These are phyloP conservation scores for Kuschelorhynchus macadamiae DNA, from an alignment of 2,888 invertebrate genomes.

Conservation along the genomic window DNA sequence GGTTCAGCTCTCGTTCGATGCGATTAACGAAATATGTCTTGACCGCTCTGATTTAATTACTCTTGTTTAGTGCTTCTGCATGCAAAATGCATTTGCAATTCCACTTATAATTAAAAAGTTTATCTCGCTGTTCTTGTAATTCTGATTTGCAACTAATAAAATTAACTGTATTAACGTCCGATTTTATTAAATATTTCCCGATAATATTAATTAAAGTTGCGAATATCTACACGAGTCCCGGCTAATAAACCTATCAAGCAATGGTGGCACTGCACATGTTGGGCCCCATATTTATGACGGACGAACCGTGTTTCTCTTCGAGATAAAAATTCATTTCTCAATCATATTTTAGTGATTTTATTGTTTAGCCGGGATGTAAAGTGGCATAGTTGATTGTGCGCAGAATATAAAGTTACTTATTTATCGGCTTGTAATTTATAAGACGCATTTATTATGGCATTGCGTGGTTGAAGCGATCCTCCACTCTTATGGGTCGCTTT, in stretches of 20 bases:
- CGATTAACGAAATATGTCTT: too few relatives aligned
- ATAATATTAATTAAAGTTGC: slow-evolving; percentile 48
- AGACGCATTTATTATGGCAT: slow-evolving; percentile 68
- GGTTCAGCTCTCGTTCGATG: too few relatives aligned
- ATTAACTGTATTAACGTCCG: slow-evolving; percentile 37
- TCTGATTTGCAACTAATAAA: slow-evolving; percentile 22
- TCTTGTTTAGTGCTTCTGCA: neutral
- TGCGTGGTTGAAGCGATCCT: slow-evolving; percentile 60
- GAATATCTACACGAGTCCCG: slow-evolving; percentile 39
- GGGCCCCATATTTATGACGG: slow-evolving; percentile 65
- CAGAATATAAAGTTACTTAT: slow-evolving; percentile 70
- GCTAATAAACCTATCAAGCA: slow-evolving; percentile 50
- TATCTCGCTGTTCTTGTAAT: slow-evolving; percentile 28
- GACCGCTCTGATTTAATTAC: too few relatives aligned
- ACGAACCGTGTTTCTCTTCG: slow-evolving; percentile 64
- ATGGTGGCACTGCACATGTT: slow-evolving; percentile 60
- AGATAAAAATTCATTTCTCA: slow-evolving; percentile 68
- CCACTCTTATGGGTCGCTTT: slow-evolving; percentile 52
- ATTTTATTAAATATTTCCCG: slow-evolving; percentile 50
- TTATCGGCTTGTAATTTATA: slow-evolving; percentile 69
- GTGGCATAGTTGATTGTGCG: slow-evolving; percentile 69
- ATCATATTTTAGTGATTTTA: slow-evolving; percentile 70
- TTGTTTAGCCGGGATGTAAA: slow-evolving; percentile 69
- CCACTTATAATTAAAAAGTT: slow-evolving; percentile 21
- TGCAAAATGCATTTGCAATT: slow-evolving; percentile 7